Evolutionary conservation across 2,113 vertebrate genomes (phyloP).

Genomic region (Sapajus apella): DNA sequence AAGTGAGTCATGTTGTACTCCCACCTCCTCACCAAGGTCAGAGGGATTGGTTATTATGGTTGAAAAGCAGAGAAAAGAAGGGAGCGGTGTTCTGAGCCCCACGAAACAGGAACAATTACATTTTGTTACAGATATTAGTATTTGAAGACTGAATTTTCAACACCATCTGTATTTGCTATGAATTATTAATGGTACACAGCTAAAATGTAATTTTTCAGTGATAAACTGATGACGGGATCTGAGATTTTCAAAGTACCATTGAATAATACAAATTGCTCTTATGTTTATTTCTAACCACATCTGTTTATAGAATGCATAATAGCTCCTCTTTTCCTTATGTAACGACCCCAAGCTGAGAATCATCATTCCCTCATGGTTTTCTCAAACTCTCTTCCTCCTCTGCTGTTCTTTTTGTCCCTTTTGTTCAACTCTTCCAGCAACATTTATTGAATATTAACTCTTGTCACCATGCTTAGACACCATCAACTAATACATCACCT

Average conservation of each 20-base stretch:
- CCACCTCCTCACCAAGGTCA: background rate
- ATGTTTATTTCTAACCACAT: background rate
- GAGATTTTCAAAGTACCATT: background rate
- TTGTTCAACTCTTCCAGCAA: background rate
- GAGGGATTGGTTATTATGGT: background rate
- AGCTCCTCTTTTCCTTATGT: background rate
- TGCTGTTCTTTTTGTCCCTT: background rate
- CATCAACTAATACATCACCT: background rate
- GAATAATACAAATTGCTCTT: background rate
- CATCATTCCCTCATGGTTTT: background rate
- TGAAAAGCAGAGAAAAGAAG: background rate
- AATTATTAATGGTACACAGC: background rate
- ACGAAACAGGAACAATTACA: background rate
- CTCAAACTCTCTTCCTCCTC: background rate
- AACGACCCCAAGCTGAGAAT: background rate
- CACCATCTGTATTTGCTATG: background rate
- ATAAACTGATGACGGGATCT: background rate
- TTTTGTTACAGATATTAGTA: background rate
- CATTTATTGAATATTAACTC: background rate
- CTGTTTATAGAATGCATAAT: background rate
- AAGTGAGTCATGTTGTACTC: background rate
- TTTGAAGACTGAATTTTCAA: background rate
- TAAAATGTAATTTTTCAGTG: background rate
- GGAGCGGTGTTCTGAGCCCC: background rate
- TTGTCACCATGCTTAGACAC: background rate